Evolutionary conservation across 2,888 invertebrate species (phyloP).

Genomic region (Onthophagus sagittarius): DNA sequence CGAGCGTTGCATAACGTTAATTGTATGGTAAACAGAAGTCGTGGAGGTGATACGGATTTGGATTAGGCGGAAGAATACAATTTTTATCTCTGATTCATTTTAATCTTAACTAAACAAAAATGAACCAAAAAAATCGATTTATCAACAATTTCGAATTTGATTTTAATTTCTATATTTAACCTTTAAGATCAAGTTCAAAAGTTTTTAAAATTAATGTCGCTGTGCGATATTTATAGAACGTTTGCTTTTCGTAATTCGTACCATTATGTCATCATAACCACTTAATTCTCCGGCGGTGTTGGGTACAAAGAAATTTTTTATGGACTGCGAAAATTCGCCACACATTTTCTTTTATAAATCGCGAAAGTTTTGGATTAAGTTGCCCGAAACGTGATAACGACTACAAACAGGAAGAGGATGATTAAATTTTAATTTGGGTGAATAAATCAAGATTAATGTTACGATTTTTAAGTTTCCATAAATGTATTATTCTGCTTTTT

Average conservation of each 20-base stretch:
- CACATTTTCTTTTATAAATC: no score
- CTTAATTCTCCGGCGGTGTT: neutral
- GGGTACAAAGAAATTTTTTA: no score
- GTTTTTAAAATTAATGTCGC: neutral
- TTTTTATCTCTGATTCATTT: neutral
- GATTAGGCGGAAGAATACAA: neutral
- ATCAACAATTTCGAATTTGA: neutral
- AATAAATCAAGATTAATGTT: neutral
- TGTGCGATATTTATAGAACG: neutral
- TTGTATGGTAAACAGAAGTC: slow-evolving; percentile 9
- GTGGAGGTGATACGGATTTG: neutral
- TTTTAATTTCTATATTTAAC: neutral
- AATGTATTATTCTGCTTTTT: no score
- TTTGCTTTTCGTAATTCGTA: neutral
- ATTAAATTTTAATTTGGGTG: neutral
- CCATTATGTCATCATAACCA: neutral
- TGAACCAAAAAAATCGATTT: no score
- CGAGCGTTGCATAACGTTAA: slow-evolving; percentile 5
- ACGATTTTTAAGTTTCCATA: no score
- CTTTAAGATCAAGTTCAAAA: neutral
- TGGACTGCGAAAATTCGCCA: no score
- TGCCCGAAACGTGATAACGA: neutral
- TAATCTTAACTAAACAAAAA: neutral
- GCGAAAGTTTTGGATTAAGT: neutral
- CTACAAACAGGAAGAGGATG: neutral